These are phyloP conservation scores for Silurus meridionalis DNA, from an alignment of 2,113 vertebrate genomes.

Conservation along the genomic window DNA sequence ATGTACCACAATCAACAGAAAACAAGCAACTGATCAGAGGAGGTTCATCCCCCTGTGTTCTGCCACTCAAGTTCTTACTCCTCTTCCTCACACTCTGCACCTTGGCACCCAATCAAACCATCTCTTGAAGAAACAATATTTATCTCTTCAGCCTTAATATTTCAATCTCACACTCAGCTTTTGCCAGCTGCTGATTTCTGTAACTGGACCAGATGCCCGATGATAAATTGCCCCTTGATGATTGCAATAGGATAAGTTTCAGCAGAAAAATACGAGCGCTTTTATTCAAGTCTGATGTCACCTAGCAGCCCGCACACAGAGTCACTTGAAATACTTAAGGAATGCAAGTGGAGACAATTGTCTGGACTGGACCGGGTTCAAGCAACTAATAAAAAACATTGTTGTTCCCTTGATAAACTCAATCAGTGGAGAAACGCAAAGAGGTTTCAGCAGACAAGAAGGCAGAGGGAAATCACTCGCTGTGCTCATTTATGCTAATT, in stretches of 20 bases:
- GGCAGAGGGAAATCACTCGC: conserved; percentile 8
- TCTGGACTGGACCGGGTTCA: conserved; percentile 59
- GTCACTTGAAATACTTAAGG: conserved; percentile 61
- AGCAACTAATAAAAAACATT: conserved; percentile 49
- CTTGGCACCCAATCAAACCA: conserved; percentile 48
- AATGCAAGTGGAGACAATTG: conserved; percentile 56
- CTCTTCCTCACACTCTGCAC: conserved; percentile 37
- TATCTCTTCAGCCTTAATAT: conserved; percentile 44
- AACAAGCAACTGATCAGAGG: conserved; percentile 68
- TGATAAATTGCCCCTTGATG: conserved; percentile 66
- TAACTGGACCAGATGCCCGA: conserved; percentile 57
- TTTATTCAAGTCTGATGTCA: conserved; percentile 56
- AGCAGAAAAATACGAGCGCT: conserved; percentile 61
- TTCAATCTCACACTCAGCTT: conserved; percentile 28
- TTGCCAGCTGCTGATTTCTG: conserved; percentile 61
- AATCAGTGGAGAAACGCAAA: conserved; percentile 32
- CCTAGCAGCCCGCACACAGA: conserved; percentile 59
- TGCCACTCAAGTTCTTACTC: not conserved
- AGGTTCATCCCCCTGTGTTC: conserved; percentile 53
- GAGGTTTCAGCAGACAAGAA: conserved; percentile 20
- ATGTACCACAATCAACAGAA: conserved; percentile 71
- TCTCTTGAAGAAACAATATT: conserved; percentile 46
- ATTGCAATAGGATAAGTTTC: conserved; percentile 62
- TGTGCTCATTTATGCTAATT: conserved; percentile 6
- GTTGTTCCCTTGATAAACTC: conserved; percentile 28